Evolutionary conservation across 2,113 vertebrate species (phyloP).

Genomic region (Coptodon rendalli): DNA sequence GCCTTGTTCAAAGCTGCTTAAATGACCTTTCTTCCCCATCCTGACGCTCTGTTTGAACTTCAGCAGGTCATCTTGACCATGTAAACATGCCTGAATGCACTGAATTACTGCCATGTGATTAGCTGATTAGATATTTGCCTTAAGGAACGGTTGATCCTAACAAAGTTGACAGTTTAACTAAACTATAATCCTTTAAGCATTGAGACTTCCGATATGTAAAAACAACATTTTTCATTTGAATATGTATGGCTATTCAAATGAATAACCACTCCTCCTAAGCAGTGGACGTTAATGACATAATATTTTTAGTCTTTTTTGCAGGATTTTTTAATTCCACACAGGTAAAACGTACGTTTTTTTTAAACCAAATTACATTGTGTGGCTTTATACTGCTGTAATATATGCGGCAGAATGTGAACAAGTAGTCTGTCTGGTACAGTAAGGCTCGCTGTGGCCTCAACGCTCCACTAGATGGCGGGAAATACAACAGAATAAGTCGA

Average conservation of each 20-base stretch:
- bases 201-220: background rate
- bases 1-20: background rate
- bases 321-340: background rate
- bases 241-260: background rate
- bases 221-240: background rate
- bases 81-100: background rate
- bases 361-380: background rate
- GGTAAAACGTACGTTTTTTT: background rate
- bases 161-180: background rate
- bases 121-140: background rate
- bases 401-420: background rate
- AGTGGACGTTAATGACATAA: background rate
- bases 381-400: background rate
- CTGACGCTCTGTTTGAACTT: background rate
- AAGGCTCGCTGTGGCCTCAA: background rate
- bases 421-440: background rate
- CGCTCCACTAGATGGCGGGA: slow-evolving; percentile 60
- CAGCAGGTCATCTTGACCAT: background rate
- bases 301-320: background rate
- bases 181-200: background rate
- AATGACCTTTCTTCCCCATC: background rate
- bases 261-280: background rate
- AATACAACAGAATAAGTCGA: background rate
- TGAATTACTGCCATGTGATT: background rate
- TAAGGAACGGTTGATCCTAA: background rate